Conservation (phyloP, 2,113 vertebrate species). For the Stomatorhinus ivindoensis region DNA sequence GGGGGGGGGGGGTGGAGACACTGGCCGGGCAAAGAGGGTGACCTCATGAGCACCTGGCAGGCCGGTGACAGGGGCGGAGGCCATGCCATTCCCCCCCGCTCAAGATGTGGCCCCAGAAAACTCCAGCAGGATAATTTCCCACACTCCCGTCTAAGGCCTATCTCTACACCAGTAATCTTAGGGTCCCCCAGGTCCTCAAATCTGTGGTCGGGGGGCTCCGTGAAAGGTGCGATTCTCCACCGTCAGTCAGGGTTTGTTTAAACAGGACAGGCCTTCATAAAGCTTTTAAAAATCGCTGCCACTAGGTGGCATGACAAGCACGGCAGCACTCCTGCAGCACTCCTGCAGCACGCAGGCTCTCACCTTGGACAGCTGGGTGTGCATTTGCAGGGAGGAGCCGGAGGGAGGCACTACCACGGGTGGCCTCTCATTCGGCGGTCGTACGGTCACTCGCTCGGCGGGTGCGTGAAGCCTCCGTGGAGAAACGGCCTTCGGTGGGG, state of each 20-base stretch:
- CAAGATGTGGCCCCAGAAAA: neutral
- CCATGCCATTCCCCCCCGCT: neutral
- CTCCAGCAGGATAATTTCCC: neutral
- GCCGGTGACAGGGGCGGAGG: neutral
- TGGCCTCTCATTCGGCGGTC: slow-evolving; percentile 62
- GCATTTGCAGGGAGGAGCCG: slow-evolving; percentile 68
- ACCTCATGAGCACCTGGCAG: neutral
- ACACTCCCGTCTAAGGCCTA: neutral
- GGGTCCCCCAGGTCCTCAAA: neutral
- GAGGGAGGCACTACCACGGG: slow-evolving; percentile 62
- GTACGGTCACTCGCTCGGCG: slow-evolving; percentile 77
- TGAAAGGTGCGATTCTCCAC: neutral
- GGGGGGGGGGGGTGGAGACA: neutral
- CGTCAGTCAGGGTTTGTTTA: neutral
- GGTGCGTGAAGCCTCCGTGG: slow-evolving; percentile 80
- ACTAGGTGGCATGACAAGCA: neutral
- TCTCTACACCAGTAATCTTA: neutral
- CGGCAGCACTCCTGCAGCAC: neutral
- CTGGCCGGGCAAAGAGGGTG: neutral
- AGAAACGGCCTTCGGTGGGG: slow-evolving; percentile 58
- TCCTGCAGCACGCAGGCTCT: neutral
- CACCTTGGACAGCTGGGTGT: slow-evolving; percentile 73
- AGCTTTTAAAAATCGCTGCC: neutral
- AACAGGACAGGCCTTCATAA: neutral
- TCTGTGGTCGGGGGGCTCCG: neutral